Conservation (phyloP, 1,140 invertebrate genomes). For the Eupristina koningsbergeri region DNA sequence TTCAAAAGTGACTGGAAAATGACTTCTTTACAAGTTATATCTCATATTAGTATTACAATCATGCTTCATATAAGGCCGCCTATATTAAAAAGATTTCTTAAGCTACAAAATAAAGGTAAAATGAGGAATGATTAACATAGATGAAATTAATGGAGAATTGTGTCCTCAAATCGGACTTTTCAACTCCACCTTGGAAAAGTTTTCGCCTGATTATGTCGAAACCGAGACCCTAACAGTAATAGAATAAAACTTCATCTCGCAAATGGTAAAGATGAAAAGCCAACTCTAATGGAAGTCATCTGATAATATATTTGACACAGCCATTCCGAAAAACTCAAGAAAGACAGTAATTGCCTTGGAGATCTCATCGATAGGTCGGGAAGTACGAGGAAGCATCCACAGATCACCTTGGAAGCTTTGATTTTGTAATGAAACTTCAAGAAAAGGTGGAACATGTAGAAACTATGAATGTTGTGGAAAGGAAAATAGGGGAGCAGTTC, state of each 20-base stretch:
- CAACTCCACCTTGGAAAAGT: slow-evolving; percentile 19
- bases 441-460: slow-evolving; percentile 1
- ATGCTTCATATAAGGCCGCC: slow-evolving; percentile 10
- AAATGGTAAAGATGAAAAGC: slow-evolving; percentile 33
- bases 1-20: background rate
- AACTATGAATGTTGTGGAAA: background rate
- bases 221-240: background rate
- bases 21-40: slow-evolving; percentile 46
- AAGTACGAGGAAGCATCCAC: background rate
- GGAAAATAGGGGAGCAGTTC: background rate
- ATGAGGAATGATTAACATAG: slow-evolving; percentile 38
- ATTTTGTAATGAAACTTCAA: slow-evolving; percentile 19
- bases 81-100: slow-evolving; percentile 37
- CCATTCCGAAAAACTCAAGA: slow-evolving; percentile 13
- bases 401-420: background rate
- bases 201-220: background rate
- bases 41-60: slow-evolving; percentile 43
- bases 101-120: background rate
- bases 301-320: slow-evolving; percentile 37
- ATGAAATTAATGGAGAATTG: background rate
- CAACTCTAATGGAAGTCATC: slow-evolving; percentile 25
- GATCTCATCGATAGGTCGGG: slow-evolving; percentile 31
- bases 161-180: background rate
- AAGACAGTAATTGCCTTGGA: slow-evolving; percentile 37
- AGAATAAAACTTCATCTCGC: slow-evolving; percentile 41